These are phyloP conservation scores for Dermatophagoides farinae DNA, from an alignment of 1,140 invertebrate genomes.

Conservation along the genomic window DNA sequence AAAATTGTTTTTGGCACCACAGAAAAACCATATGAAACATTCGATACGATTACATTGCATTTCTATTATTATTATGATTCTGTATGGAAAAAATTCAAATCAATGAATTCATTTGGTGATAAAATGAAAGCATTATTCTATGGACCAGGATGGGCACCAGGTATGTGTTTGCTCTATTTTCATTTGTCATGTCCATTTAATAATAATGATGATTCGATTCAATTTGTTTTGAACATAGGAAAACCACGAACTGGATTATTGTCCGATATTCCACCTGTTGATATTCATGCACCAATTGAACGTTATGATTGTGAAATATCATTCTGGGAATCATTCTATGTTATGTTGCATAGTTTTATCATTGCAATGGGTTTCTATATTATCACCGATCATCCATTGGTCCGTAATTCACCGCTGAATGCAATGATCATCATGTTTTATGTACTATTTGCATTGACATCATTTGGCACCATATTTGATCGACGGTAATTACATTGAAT, in stretches of 20 bases:
- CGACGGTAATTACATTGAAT: constrained; percentile 3
- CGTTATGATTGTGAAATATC: constrained; percentile 14
- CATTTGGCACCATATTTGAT: constrained; percentile 15
- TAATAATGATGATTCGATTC: too few relatives aligned
- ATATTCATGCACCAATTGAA: constrained; percentile 18
- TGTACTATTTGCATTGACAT: constrained; percentile 11
- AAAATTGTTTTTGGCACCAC: constrained; percentile 62
- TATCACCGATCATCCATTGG: constrained; percentile 12
- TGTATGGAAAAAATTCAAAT: constrained; percentile 21
- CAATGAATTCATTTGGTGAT: neutral
- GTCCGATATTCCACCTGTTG: constrained; percentile 13
- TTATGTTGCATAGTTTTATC: constrained; percentile 14
- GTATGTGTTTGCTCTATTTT: neutral
- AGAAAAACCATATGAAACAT: constrained; percentile 51
- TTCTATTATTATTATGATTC: constrained; percentile 20
- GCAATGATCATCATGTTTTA: constrained; percentile 8
- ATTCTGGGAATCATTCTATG: constrained; percentile 12
- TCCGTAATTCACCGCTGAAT: constrained; percentile 7
- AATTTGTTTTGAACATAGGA: constrained; percentile 22
- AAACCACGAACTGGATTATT: constrained; percentile 16
- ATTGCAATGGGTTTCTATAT: constrained; percentile 16
- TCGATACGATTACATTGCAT: constrained; percentile 43
- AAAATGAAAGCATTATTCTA: constrained; percentile 17
- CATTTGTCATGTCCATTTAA: neutral
- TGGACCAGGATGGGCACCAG: constrained; percentile 18